These are phyloP conservation scores for Synergus gifuensis DNA, from an alignment of 2,888 invertebrate genomes.

Conservation along the genomic window DNA sequence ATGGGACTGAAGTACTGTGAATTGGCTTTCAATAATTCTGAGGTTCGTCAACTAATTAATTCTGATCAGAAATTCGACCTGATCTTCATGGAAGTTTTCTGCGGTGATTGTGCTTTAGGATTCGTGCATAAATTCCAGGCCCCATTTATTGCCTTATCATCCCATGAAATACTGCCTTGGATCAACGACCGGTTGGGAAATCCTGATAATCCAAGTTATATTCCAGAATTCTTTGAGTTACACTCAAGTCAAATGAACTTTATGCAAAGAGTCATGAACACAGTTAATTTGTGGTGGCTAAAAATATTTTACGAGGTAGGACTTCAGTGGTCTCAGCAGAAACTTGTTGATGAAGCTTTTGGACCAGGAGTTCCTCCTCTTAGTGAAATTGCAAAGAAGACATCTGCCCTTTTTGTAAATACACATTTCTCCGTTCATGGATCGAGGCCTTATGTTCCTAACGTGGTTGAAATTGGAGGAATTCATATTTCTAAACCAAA, in stretches of 20 bases:
- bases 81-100: slow-evolving; percentile 85
- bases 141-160: slow-evolving; percentile 81
- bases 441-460: slow-evolving; percentile 80
- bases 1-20: slow-evolving; percentile 69
- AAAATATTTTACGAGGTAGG: slow-evolving; percentile 70
- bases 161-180: slow-evolving; percentile 81
- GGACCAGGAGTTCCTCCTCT: slow-evolving; percentile 77
- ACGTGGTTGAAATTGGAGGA: slow-evolving; percentile 79
- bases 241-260: slow-evolving; percentile 77
- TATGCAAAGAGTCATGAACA: slow-evolving; percentile 70
- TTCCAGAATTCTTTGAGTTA: slow-evolving; percentile 69
- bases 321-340: slow-evolving; percentile 73
- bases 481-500: slow-evolving; percentile 71
- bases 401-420: slow-evolving; percentile 82
- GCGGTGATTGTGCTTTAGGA: slow-evolving; percentile 85
- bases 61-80: slow-evolving; percentile 81
- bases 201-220: slow-evolving; percentile 81
- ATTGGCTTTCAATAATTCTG: slow-evolving; percentile 72
- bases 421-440: slow-evolving; percentile 82
- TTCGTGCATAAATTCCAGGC: slow-evolving; percentile 82
- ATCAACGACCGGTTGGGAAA: slow-evolving; percentile 80
- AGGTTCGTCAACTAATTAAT: slow-evolving; percentile 65
- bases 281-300: slow-evolving; percentile 38
- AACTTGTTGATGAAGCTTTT: slow-evolving; percentile 44
- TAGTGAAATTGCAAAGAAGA: slow-evolving; percentile 79